Conservation (phyloP, 2,888 invertebrate species). For the Drosophila fulvimacula region DNA sequence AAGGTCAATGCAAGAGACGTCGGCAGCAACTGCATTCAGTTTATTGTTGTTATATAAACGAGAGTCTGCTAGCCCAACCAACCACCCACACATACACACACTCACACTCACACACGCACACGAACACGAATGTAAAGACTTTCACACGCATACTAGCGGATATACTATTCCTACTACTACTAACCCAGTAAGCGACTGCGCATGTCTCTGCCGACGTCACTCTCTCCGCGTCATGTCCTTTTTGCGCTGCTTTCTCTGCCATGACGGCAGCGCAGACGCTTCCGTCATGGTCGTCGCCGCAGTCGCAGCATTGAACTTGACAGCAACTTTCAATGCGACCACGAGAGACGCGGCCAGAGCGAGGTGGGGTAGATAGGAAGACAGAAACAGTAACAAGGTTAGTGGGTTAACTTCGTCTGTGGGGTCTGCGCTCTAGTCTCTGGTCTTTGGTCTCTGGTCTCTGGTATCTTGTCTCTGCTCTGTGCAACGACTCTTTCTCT, state of each 20-base stretch:
- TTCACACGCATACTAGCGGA: neutral
- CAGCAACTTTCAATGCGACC: slow-evolving; percentile 58
- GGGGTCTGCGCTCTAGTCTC: slow-evolving; percentile 21
- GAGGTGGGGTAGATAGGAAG: slow-evolving; percentile 3
- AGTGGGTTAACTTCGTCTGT: slow-evolving; percentile 70
- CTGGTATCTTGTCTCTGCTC: slow-evolving; percentile 1
- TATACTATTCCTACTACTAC: slow-evolving; percentile 6
- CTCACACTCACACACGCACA: neutral
- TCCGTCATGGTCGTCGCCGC: slow-evolving; percentile 45
- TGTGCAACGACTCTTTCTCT: slow-evolving; percentile 51
- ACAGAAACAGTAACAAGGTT: slow-evolving; percentile 69
- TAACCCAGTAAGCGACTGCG: slow-evolving; percentile 66
- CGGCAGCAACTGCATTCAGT: slow-evolving; percentile 36
- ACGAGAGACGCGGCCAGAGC: slow-evolving; percentile 4
- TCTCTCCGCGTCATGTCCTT: slow-evolving; percentile 55
- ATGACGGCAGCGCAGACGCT: slow-evolving; percentile 37
- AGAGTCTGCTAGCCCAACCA: slow-evolving; percentile 28
- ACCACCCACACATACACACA: slow-evolving; percentile 19
- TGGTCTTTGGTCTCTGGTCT: slow-evolving; percentile 24
- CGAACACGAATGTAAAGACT: neutral
- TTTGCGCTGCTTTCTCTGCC: slow-evolving; percentile 53
- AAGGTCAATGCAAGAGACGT: slow-evolving; percentile 68
- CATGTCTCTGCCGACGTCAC: slow-evolving; percentile 57
- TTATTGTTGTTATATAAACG: slow-evolving; percentile 77
- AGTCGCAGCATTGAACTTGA: slow-evolving; percentile 69